Evolutionary conservation across 2,797 vertebrate genomes (phyloP).

Genomic region (Uromys caudimaculatus): DNA sequence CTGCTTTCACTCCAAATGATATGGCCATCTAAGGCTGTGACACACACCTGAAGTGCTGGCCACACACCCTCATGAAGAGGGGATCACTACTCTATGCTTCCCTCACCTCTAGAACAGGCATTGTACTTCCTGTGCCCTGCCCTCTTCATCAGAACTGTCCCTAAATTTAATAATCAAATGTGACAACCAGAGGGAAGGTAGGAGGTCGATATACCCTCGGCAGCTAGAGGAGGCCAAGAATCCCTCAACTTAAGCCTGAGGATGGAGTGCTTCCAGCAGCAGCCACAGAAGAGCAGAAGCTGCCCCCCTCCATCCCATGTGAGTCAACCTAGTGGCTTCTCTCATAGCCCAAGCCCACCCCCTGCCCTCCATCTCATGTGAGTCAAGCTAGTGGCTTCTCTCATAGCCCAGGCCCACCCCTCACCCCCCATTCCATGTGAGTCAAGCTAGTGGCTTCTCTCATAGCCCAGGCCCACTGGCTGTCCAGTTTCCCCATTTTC

Average conservation of each 20-base stretch:
- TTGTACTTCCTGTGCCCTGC: neutral
- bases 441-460: neutral
- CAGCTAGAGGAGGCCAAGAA: neutral
- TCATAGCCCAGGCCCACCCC: too few relatives aligned
- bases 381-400: too few relatives aligned
- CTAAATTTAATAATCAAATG: neutral
- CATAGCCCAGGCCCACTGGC: neutral
- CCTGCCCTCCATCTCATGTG: neutral
- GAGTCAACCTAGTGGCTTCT: too few relatives aligned
- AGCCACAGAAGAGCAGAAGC: neutral
- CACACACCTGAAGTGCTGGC: neutral
- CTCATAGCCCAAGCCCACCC: too few relatives aligned
- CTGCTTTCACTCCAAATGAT: neutral
- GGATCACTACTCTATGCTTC: neutral
- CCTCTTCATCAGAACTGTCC: neutral
- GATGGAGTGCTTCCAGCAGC: neutral
- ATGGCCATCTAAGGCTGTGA: neutral
- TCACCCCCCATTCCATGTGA: neutral
- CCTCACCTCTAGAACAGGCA: neutral
- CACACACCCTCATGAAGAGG: neutral
- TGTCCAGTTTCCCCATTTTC: neutral
- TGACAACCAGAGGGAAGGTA: neutral
- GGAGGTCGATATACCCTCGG: neutral
- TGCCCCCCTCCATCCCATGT: neutral
- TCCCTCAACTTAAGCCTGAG: neutral